A percentile compares a stretch with the other conserved stretches of the same genome.
phyloP scores from a whole-genome alignment of 2,113 vertebrate genomes.

The Arothron firmamentum region DNA sequence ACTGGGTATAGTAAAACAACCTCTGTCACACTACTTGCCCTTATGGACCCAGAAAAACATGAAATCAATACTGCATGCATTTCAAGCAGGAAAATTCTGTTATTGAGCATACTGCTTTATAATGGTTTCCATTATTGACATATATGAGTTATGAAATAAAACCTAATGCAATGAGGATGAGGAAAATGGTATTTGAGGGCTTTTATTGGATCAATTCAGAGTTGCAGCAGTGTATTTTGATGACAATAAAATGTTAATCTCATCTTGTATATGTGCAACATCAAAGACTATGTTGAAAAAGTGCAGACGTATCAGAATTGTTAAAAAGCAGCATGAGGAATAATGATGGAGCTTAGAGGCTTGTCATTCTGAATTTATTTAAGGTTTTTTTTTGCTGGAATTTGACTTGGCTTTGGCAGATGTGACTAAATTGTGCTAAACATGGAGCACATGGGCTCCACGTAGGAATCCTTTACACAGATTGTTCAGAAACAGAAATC shows the following conservation, averaged over 20 bases:
- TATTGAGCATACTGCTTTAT: conserved; percentile 73
- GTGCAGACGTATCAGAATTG: conserved; percentile 57
- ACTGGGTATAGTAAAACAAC: conserved; percentile 63
- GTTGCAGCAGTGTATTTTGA: conserved; percentile 52
- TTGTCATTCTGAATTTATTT: conserved; percentile 29
- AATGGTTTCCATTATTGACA: conserved; percentile 76
- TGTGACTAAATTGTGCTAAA: conserved; percentile 3
- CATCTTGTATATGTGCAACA: conserved; percentile 15
- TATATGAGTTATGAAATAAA: conserved; percentile 76
- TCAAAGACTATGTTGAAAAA: conserved; percentile 54
- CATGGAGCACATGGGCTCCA: too few relatives aligned
- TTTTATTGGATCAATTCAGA: conserved; percentile 72
- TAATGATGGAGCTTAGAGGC: conserved; percentile 7
- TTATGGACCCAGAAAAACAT: conserved; percentile 67
- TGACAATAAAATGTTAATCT: conserved; percentile 70
- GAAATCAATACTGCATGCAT: conserved; percentile 76
- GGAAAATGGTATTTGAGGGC: conserved; percentile 70
- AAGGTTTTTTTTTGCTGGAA: neutral
- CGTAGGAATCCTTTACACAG: too few relatives aligned
- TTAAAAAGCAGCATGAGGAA: conserved; percentile 12
- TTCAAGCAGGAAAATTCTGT: conserved; percentile 75
- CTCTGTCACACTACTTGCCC: conserved; percentile 66
- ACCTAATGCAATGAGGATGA: conserved; percentile 73
- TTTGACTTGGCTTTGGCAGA: conserved; percentile 17
- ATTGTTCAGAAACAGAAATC: too few relatives aligned